Evolutionary conservation across 2,888 invertebrate genomes (phyloP), one percentile per base, ranked within the genome.

Genomic region (Drosophila peninsularis): DNA sequence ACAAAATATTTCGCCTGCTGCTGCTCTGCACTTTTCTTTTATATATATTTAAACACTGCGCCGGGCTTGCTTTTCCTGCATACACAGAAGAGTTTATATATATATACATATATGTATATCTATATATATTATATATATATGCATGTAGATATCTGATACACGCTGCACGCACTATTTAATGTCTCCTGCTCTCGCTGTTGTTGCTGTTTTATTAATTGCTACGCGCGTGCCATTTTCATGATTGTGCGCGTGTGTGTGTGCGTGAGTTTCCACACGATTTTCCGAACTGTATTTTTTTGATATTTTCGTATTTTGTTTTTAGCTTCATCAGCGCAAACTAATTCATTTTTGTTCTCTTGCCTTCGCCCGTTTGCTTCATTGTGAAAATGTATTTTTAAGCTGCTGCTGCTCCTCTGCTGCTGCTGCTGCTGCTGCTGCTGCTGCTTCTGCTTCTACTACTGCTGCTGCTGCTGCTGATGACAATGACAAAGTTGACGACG

Each of bases 321-420:
- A 60, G 54, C 52, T 76, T 57, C 62, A 67, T 60, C 71, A 75
- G 49, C 77, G 58, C 69, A 74, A 77, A 58, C 63, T 73, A 73
- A 76, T 74, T 70, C 63, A 78, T 77, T 70, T 65, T 67, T n/a
- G 10, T 66, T 71, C 65, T 63, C 83, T 82, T 82, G 86, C 86
- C 82, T 82, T 83, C 83, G 79, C 80, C 80, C 79, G 75, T 71
- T 87, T 84, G 78, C 73, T 84, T 85, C 83, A 84, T 84, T 85
- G 83, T 88, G 86, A 85, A 85, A 85, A 85, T 85, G 88, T 85
- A 85, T 88, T 85, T 85, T 85, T 88, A 88, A 88, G 84, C 88
- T 80, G 82, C 71, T 76, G 80, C 78, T 78, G 39, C 71, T 58
- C 74, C 60, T 55, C 75, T 68, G 63, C 52, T 78, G 56, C 54